A percentile compares a stretch with the other conserved stretches of the same genome.
These are phyloP conservation scores for Loriculus beryllinus DNA, from an alignment of 2,797 vertebrate species.

Conservation along the genomic window DNA sequence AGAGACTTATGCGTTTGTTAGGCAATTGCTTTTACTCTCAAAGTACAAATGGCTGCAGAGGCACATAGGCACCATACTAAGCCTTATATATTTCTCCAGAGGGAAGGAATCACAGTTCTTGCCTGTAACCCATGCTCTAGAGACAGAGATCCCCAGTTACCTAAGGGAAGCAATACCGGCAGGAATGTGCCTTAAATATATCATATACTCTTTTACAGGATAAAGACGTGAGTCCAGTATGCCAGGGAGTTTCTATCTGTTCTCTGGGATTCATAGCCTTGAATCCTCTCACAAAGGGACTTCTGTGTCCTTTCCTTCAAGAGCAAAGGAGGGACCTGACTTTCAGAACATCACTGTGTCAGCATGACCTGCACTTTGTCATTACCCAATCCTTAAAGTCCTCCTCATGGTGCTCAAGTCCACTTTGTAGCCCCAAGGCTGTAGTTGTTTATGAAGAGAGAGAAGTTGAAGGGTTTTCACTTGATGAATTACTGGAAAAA, in stretches of 20 bases:
- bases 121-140: not conserved
- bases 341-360: not conserved
- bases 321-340: not conserved
- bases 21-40: not conserved
- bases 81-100: not conserved
- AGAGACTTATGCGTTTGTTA: not conserved
- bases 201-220: not conserved
- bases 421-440: not conserved
- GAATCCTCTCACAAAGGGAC: not conserved
- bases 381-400: not conserved
- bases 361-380: not conserved
- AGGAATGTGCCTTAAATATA: not conserved
- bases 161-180: not conserved
- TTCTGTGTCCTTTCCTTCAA: not conserved
- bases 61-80: not conserved
- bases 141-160: not conserved
- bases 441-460: not conserved
- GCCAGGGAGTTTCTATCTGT: not conserved
- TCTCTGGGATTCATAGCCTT: not conserved
- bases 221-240: not conserved
- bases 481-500: not conserved
- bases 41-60: not conserved
- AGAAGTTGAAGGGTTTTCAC: not conserved
- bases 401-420: not conserved
- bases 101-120: not conserved